Conservation (phyloP, 2,888 invertebrate genomes). For the Marasmarcha lunaedactyla region DNA sequence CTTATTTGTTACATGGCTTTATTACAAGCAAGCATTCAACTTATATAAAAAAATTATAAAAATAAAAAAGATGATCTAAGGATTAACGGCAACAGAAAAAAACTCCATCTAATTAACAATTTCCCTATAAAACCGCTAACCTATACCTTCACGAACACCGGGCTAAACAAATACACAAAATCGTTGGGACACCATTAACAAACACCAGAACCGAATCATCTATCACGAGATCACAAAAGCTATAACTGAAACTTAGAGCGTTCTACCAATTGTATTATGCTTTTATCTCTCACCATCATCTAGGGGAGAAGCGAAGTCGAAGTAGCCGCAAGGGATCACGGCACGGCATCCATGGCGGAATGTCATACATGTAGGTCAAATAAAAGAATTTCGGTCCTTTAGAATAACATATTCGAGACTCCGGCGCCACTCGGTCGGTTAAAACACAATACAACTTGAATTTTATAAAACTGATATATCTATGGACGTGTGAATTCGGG, state of each 20-base stretch:
- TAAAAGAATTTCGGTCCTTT: slow-evolving; percentile 19
- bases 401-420: slow-evolving; percentile 63
- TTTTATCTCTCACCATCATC: too few species aligned
- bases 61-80: too few species aligned
- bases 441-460: slow-evolving; percentile 31
- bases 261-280: too few species aligned
- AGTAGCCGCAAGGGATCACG: background rate
- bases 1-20: too few species aligned
- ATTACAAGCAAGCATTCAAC: too few species aligned
- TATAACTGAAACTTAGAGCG: too few species aligned
- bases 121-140: background rate
- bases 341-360: background rate
- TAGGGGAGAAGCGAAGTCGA: background rate
- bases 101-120: background rate
- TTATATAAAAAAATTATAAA: too few species aligned
- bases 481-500: slow-evolving; percentile 55
- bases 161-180: background rate
- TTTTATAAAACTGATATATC: slow-evolving; percentile 42
- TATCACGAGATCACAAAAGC: too few species aligned
- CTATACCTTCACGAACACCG: background rate
- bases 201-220: too few species aligned
- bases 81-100: too few species aligned
- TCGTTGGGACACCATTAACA: too few species aligned
- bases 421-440: slow-evolving; percentile 55
- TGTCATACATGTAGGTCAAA: background rate